Conservation (phyloP, 2,888 invertebrate genomes). For the Operophtera brumata region DNA sequence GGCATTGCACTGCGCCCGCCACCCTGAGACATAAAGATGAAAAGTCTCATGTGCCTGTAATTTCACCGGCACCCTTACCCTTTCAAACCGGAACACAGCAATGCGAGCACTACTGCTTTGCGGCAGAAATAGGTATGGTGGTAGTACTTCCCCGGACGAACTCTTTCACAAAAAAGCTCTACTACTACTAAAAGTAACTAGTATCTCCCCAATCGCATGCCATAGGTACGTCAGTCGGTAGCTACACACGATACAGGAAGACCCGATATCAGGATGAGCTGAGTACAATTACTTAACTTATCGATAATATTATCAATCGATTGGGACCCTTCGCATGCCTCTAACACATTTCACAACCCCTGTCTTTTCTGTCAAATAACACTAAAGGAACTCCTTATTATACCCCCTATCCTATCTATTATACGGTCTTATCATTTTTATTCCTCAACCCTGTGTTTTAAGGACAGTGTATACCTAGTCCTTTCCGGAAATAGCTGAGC, state of each 20-base stretch:
- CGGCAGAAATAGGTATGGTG: too few relatives aligned
- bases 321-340: constrained; percentile 55
- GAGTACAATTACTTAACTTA: constrained; percentile 41
- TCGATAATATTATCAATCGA: constrained; percentile 45
- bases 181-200: too few relatives aligned
- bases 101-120: too few relatives aligned
- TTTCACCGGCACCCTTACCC: too few relatives aligned
- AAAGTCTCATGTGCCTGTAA: too few relatives aligned
- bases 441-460: constrained; percentile 56
- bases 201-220: constrained; percentile 3
- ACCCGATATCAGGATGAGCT: background rate
- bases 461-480: constrained; percentile 45
- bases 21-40: too few relatives aligned
- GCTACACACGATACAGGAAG: background rate
- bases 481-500: background rate
- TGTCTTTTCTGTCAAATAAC: constrained; percentile 40
- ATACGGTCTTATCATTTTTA: constrained; percentile 73
- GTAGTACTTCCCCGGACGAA: too few relatives aligned
- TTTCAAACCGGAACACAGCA: too few relatives aligned
- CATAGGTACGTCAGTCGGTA: background rate
- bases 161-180: too few relatives aligned
- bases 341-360: constrained; percentile 51
- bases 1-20: too few relatives aligned
- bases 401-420: constrained; percentile 55
- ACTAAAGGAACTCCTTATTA: constrained; percentile 51